Evolutionary conservation across 2,888 invertebrate genomes (phyloP).

Genomic region (Liposcelis brunnea): DNA sequence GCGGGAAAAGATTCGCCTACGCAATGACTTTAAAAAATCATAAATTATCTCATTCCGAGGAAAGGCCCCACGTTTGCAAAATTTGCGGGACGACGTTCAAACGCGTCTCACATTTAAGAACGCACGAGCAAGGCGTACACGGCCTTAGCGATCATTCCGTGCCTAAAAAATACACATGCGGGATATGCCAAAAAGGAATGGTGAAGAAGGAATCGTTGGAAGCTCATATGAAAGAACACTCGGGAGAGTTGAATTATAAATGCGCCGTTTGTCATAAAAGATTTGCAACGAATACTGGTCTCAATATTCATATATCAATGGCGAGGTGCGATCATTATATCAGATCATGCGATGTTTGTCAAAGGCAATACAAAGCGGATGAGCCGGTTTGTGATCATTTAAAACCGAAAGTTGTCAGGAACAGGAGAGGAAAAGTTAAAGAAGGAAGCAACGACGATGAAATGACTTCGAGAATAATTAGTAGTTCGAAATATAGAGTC

Average conservation of each 20-base stretch:
- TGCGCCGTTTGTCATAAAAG: neutral
- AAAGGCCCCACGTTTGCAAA: neutral
- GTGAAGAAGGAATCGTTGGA: neutral
- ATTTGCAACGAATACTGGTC: neutral
- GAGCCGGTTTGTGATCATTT: constrained; percentile 2
- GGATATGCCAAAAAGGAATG: neutral
- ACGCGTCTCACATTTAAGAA: neutral
- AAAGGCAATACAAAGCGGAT: neutral
- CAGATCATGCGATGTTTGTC: neutral
- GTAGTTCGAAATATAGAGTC: no score
- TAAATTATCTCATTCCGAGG: neutral
- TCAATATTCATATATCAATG: neutral
- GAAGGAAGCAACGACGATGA: no score
- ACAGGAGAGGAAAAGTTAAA: no score
- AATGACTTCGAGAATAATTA: no score
- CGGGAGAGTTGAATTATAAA: neutral
- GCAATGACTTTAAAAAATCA: neutral
- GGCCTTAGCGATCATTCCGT: neutral
- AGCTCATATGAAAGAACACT: neutral
- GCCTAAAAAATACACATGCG: neutral
- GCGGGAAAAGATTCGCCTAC: neutral
- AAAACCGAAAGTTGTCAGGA: no score
- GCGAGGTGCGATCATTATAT: neutral
- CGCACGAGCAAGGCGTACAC: neutral
- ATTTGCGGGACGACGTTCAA: neutral